Evolutionary conservation across 2,888 invertebrate genomes (phyloP), one percentile per base, ranked within the genome.

Genomic region (Apoda limacodes): DNA sequence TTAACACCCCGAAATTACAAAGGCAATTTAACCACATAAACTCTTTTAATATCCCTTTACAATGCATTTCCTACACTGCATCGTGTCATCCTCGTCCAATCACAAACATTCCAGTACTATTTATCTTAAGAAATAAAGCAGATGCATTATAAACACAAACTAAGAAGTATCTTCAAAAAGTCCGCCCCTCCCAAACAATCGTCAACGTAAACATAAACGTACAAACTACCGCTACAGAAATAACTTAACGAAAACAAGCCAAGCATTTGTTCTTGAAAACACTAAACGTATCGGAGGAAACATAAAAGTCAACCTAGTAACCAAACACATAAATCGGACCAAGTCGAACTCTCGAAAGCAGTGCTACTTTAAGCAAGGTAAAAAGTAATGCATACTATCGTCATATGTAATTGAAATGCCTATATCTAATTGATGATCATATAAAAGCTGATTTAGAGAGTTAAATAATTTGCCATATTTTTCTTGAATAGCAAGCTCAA

Each of bases 301-400:
- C 55, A 50, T 61, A 55, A 60, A 60, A 50, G 55, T 60, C 58
- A 39, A 37, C 33, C 31, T 40, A 40, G 44, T 48, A 51, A 52
- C 53, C 47, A 40, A 52, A 46, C 48, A 46, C 47, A 53, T 59
- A 56, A 57, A 60, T 55, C 49, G 43, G 40, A 36, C 37, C 22
- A 32, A 48, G 52, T 48, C 48, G 48, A 50, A 49, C 32, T 32
- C 31, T 11, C 13, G 35, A 31, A 38, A 41, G 38, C 30, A 22
- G 34, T 34, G 32, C 12, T n/a, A n/a, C n/a, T n/a, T n/a, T n/a
- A n/a, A n/a, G n/a, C n/a, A n/a, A n/a, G n/a, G n/a, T n/a, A n/a
- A n/a, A n/a, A n/a, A n/a, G n/a, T n/a, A n/a, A n/a, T n/a, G n/a
- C n/a, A n/a, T n/a, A n/a, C n/a, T n/a, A n/a, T n/a, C n/a, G n/a